Evolutionary conservation across 2,797 vertebrate species (phyloP), one percentile per base, ranked within the genome.

Genomic region (Tinamus major): DNA sequence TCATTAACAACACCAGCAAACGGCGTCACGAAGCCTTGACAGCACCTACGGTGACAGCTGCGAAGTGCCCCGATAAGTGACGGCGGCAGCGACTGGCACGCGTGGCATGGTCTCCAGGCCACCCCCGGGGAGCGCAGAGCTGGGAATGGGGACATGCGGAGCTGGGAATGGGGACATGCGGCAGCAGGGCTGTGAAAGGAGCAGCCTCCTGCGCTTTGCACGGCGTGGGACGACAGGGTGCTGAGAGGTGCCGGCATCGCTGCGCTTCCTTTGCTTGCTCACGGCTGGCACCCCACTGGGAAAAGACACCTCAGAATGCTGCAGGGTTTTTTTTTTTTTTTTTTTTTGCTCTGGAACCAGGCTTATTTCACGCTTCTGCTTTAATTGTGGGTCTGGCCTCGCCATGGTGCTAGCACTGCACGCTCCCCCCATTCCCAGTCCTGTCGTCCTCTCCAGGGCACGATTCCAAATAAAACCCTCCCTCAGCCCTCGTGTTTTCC

Each of bases 391-490:
- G 15, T 79, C 51, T 44, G 53, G 37, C 17, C 18, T 9, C 44
- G 41, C 37, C 49, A 31, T 9, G 24, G 21, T 15, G 51, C 16
- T 63, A 9, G 13, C 15, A 10, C 29, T 55, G 44, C 31, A 29
- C 13, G 10, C 13, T 7, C 27, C 77, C 31, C 16, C 48, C 37
- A 13, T 65, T 70, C 31, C 14, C 0, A 0, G 59, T 59, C 68
- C 49, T 13, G 56, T 26, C 3, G 3, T 49, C 4, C 9, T 13
- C 7, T 80, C 37, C 33, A 78, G 41, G 67, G 9, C 75, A 70
- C 3, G 3, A 39, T 20, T 76, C 58, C 44, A 80, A 7, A 59
- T 13, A 18, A 70, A 62, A 29, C 3, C 29, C 5, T 83, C 63
- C n/a, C 75, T 71, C 44, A 14, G 20, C 4, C 20, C 35, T 61